Percentiles rank a stretch among this genome's conserved stretches.
phyloP scores from a whole-genome alignment of 1,140 invertebrate genomes.

The Rhopalosiphum maidis region DNA sequence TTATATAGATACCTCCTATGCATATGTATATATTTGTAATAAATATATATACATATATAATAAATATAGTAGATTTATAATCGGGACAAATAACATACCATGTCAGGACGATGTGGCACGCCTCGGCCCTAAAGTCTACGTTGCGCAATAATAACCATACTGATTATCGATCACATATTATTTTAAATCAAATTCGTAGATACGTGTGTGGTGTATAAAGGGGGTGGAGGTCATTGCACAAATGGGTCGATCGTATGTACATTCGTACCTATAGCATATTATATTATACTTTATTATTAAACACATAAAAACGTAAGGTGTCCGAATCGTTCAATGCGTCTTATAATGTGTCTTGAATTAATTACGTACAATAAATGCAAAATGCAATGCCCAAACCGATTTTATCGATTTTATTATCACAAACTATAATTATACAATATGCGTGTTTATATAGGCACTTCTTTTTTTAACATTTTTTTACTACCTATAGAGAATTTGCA shows the following conservation, averaged over 20 bases:
- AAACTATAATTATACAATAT: neutral
- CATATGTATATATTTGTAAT: neutral
- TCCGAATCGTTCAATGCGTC: neutral
- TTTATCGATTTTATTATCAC: neutral
- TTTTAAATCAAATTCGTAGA: neutral
- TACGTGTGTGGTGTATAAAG: neutral
- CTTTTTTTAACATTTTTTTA: neutral
- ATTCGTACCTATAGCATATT: neutral
- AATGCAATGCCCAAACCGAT: neutral
- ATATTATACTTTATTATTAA: too few species aligned
- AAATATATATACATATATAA: neutral
- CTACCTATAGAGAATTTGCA: neutral
- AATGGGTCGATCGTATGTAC: neutral
- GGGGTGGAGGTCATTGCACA: neutral
- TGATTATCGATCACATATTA: neutral
- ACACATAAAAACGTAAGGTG: neutral
- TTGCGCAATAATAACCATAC: neutral
- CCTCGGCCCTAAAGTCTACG: neutral
- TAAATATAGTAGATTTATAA: constrained; percentile 41
- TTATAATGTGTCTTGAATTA: neutral
- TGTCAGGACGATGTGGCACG: neutral
- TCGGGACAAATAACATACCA: constrained; percentile 8
- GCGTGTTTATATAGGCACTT: neutral
- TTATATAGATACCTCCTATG: neutral
- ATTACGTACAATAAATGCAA: neutral